Evolutionary conservation across 2,797 vertebrate species (phyloP).

Genomic region (Pristis pectinata): DNA sequence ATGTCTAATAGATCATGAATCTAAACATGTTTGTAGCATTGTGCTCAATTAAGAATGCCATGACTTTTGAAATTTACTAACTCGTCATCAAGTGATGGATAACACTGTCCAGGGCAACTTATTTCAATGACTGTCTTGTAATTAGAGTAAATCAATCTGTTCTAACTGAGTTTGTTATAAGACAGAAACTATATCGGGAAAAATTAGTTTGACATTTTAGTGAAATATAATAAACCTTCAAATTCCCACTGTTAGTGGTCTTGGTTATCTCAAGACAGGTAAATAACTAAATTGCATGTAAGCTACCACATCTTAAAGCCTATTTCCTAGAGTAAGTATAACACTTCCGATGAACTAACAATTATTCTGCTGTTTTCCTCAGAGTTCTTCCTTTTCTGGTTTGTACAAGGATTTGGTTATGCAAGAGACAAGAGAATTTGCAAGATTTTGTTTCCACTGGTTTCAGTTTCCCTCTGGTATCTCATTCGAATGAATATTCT

Average conservation of each 20-base stretch:
- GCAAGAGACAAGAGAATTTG: not conserved
- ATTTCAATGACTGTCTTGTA: constrained; percentile 2
- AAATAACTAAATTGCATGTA: not conserved
- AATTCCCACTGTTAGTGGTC: not conserved
- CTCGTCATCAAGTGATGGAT: constrained; percentile 28
- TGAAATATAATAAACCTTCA: not conserved
- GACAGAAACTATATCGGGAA: not conserved
- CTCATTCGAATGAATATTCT: not conserved
- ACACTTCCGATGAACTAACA: not conserved
- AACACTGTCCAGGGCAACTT: not conserved
- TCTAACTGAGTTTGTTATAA: constrained; percentile 3
- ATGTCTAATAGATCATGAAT: constrained; percentile 20
- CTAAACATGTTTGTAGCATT: not conserved
- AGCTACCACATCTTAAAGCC: not conserved
- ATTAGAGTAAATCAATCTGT: constrained; percentile 17
- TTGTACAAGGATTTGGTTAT: not conserved
- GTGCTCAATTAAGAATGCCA: constrained; percentile 5
- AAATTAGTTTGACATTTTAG: constrained; percentile 7
- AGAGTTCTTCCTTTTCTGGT: not conserved
- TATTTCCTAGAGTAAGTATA: not conserved
- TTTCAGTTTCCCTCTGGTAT: not conserved
- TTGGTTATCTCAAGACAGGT: not conserved
- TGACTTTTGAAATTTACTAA: not conserved
- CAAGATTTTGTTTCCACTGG: not conserved
- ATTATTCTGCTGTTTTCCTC: not conserved